A percentile compares a stretch with the other conserved stretches of the same genome.
Evolutionary conservation across 23 tunicate species (phyloP).

Genomic region (Halocynthia aurantium): DNA sequence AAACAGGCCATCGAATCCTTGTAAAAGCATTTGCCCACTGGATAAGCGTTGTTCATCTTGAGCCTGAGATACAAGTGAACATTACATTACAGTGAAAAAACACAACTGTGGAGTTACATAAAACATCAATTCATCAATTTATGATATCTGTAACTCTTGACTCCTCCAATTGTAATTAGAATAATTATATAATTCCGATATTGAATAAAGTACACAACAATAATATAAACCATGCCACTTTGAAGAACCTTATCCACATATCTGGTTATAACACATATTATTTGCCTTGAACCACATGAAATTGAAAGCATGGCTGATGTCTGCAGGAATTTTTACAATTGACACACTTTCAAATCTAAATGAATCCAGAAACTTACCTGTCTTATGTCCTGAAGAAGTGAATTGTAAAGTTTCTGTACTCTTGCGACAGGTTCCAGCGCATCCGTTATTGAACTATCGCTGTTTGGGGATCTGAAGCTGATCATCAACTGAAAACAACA

Average conservation of each 20-base stretch:
- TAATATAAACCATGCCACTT: too few species aligned
- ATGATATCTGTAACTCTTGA: too few species aligned
- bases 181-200: constrained; percentile 3
- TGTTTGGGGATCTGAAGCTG: constrained; percentile 38
- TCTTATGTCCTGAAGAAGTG: constrained; percentile 66
- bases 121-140: background rate
- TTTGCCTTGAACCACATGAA: too few species aligned
- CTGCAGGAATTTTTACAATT: too few species aligned
- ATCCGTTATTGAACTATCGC: constrained; percentile 40
- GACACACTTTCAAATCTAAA: too few species aligned
- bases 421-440: constrained; percentile 38
- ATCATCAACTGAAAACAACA: constrained; percentile 32
- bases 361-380: constrained; percentile 29
- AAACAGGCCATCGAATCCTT: constrained; percentile 82
- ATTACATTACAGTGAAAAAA: background rate
- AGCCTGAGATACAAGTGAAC: too few species aligned
- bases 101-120: background rate
- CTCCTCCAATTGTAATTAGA: too few species aligned
- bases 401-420: constrained; percentile 44
- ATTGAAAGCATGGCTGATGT: too few species aligned
- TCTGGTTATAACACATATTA: too few species aligned
- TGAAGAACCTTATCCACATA: too few species aligned
- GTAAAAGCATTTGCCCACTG: constrained; percentile 78
- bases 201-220: background rate
- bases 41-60: constrained; percentile 64